Evolutionary conservation across 2,888 invertebrate genomes (phyloP).

Genomic region (Hypercompe scribonia): DNA sequence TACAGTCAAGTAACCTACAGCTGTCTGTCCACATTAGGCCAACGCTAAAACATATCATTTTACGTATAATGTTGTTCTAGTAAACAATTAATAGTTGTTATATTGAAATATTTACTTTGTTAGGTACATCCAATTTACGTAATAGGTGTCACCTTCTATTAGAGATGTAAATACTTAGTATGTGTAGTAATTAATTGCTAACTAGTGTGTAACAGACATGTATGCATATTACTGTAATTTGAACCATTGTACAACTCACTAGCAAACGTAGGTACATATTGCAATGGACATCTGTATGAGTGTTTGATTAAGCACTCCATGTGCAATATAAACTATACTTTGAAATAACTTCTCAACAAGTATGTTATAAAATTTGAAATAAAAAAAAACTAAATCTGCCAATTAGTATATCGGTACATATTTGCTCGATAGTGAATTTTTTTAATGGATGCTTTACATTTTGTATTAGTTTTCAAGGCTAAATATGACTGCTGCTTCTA

Average conservation of each 20-base stretch:
- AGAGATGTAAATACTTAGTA: conserved; percentile 7
- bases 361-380: not conserved
- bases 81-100: not conserved
- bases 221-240: conserved; percentile 33
- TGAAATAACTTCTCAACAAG: not conserved
- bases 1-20: not conserved
- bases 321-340: conserved; percentile 1
- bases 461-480: too few relatives aligned
- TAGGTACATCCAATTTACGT: conserved; percentile 32
- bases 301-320: conserved; percentile 9
- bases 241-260: conserved; percentile 30
- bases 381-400: too few relatives aligned
- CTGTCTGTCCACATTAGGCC: not conserved
- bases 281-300: conserved; percentile 16
- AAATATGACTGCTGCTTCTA: too few relatives aligned
- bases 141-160: conserved; percentile 30
- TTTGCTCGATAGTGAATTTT: too few relatives aligned
- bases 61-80: not conserved
- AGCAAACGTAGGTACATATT: conserved; percentile 13
- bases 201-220: conserved; percentile 24
- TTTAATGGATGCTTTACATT: too few relatives aligned
- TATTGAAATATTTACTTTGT: conserved; percentile 1
- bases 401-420: too few relatives aligned
- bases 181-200: conserved; percentile 37
- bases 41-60: not conserved